Base-by-base conservation (phyloP, 2,113 vertebrate genomes). In the Phasianus colchicus region DNA sequence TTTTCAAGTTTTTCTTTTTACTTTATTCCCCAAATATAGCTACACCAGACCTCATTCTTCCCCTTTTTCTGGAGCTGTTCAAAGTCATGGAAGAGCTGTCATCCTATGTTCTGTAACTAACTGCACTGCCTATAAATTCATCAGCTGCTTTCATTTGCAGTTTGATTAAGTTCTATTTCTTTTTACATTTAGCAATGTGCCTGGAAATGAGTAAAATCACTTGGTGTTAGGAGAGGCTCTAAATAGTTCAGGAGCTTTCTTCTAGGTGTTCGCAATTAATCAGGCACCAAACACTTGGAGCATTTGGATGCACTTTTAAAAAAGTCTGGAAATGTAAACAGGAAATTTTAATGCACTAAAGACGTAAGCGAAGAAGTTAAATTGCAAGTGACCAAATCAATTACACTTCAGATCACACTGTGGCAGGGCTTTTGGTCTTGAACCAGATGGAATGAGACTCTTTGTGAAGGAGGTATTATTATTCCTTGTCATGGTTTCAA, bases 311-410 rank as follows among this genome's bases (percentile, higher is more conserved):
- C 76, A 88, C 86, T 95, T 92, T 89, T 86, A 21, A 45, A 57
- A 57, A 93, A 86, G 64, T 92, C 79, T 92, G 61, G 92, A 96
- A 96, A 87, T 87, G 47, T 96, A 95, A 96, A 95, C 92, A 89
- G 81, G 65, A 95, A 82, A 29, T 63, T 67, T 92, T 91, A 92
- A 63, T 94, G 79, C 70, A 90, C 65, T 93, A 90, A 92, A 79
- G 84, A 91, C 40, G 3, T 79, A 75, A 91, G 70, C 1, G 1
- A 90, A 85, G 78, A 94, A 95, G 79, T 83, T 78, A 86, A 92
- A 77, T 74, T 11, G 24, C 42, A 65, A 85, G 63, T 83, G 65
- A 83, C 22, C 92, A 84, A 64, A 88, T 96, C 76, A 91, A 48
- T 91, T 86, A 83, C 61, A 47, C 82, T 94, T 96, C 84, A 91